Base-by-base conservation (phyloP, 1,140 invertebrate genomes). In the Drosophila athabasca region DNA sequence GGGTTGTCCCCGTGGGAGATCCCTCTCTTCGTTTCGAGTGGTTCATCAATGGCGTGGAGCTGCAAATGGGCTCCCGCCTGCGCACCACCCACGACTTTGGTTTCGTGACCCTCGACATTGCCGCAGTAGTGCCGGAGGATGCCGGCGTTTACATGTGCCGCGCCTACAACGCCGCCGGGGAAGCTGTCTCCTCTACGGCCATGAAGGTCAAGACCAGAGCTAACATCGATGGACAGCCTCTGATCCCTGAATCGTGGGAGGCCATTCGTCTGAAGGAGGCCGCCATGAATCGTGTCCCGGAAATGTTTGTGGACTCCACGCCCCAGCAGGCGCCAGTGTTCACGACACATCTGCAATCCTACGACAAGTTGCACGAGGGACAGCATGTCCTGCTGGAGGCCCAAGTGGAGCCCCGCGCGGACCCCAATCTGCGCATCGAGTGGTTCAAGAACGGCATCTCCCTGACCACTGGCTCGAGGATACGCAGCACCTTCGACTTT, bases 1-100 rank as follows among this genome's bases (percentile, higher is more conserved):
- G 97, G 48, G 97, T 99, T n/a, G 96, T 98, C 24, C 98, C 98
- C 41, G 96, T 98, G 64, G 98, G 98, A 6, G 98, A 99, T 93
- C 94, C 97, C 9, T 96, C 95, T 77, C 92, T 99, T 46, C 94
- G 95, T 82, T 98, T 98, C 76, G 97, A 98, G 92, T 99, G 98
- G 98, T 98, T 96, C 82, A 95, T 98, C 49, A 99, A 99, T 90
- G 98, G 97, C 72, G 94, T 97, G 15, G 96, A 97, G 93, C 93
- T 98, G 58, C 96, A 98, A 94, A 95, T 97, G 94, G 96, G 96
- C 81, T 97, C 97, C 58, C 94, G 97, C 60, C 96, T 98, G 93
- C 95, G 95, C 68, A 96, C 96, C 8, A 97, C 95, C 57, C 96
- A 98, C 88, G 97, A 98, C 90, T 99, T 99, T 92, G 98, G 98